phyloP scores from a whole-genome alignment of 2,797 vertebrate genomes.

The Manis crassicaudata region DNA sequence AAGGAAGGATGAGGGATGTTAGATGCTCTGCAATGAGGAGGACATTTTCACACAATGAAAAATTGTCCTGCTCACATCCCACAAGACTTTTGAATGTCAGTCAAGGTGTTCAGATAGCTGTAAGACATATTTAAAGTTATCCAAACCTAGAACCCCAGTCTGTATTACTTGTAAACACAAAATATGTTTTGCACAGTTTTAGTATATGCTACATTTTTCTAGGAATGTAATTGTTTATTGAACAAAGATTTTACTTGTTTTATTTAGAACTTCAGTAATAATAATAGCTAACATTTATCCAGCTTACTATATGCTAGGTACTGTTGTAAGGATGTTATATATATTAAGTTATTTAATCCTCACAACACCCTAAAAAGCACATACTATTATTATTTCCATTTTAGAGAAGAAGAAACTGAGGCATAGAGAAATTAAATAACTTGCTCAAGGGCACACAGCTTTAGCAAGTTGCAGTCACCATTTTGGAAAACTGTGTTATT shows the following conservation, averaged over 20 bases:
- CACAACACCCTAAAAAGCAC: background rate
- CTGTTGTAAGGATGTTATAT: background rate
- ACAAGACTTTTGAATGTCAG: background rate
- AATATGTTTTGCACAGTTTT: background rate
- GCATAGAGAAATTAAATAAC: background rate
- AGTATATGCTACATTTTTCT: background rate
- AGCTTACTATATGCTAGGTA: background rate
- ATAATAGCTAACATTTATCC: background rate
- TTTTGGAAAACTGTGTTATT: constrained; percentile 36
- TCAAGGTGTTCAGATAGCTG: background rate
- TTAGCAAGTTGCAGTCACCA: background rate
- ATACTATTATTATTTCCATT: background rate
- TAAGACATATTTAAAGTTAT: background rate
- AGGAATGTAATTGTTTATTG: background rate
- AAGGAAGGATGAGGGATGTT: background rate
- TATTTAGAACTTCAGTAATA: background rate
- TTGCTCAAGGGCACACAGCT: background rate
- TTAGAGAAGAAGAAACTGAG: background rate
- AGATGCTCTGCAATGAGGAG: background rate
- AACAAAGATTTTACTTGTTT: constrained; percentile 1
- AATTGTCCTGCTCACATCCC: background rate
- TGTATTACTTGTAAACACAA: background rate
- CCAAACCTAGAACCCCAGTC: background rate
- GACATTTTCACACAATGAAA: background rate
- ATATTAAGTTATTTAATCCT: background rate